Base-by-base conservation (phyloP, 2,797 vertebrate genomes). In the Coregonus sp. region DNA sequence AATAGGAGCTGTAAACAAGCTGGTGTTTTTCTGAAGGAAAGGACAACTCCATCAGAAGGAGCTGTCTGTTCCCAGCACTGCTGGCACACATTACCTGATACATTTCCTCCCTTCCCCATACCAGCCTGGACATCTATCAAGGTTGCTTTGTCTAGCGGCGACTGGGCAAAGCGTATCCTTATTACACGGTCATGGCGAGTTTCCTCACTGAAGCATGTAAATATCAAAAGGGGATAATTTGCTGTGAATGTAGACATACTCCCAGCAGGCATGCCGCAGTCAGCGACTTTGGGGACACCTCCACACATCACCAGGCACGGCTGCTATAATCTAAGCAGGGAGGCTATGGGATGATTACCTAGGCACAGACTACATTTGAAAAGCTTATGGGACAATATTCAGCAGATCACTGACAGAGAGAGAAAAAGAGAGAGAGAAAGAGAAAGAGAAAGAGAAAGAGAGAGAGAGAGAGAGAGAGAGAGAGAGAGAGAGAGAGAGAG, bases 201-300 rank as follows among this genome's bases (percentile, higher is more conserved):
- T 83, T 83, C 84, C 85, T 84, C 77, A n/a, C 83, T 87, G 88
- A 80, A 85, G 87, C 91, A 89, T 91, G 90, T 92, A 89, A 92
- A 92, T 92, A 92, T 93, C 89, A 93, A 92, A 91, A 85, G 85
- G 75, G 87, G 87, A 91, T 91, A 72, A 90, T 92, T 91, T 90
- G 87, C 89, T 80, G 83, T 74, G 84, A 83, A 85, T 84, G 89
- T 86, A 85, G 87, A 84, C 87, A 82, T 33, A 68, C 85, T 81
- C 80, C 86, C 74, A 68, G 81, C 84, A 85, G 82, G 85, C 83
- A 84, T 72, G 72, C 63, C 15, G 29, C 70, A 81, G 85, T 85
- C 83, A 85, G 86, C 75, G 73, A 88, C 87, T 89, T 78, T 82
- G 80, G 72, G 80, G 88, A 78, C 74, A 54, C 80, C 75, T 86